A percentile compares a stretch with the other conserved stretches of the same genome.
These are phyloP conservation scores for Melanocharis versteri DNA, from an alignment of 2,113 vertebrate genomes.

Conservation along the genomic window DNA sequence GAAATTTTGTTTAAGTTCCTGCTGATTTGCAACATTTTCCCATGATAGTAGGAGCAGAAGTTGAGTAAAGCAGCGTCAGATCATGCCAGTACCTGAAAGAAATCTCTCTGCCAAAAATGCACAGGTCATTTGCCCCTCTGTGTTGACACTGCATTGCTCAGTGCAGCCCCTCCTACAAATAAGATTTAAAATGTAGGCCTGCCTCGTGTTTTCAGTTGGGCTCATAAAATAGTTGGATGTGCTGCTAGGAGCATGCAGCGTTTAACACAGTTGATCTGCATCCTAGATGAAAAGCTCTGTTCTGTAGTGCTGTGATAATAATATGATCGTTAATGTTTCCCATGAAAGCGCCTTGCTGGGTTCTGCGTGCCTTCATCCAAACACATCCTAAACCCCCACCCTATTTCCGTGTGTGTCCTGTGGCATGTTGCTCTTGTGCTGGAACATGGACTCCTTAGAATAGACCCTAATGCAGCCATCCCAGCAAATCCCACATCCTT, in stretches of 20 bases:
- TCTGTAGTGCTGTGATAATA: background rate
- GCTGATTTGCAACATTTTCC: background rate
- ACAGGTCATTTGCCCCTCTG: background rate
- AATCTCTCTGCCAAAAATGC: background rate
- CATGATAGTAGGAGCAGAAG: background rate
- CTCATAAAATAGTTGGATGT: background rate
- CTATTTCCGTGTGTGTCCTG: background rate
- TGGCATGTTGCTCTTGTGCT: background rate
- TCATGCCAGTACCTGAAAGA: background rate
- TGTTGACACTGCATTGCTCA: background rate
- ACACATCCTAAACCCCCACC: background rate
- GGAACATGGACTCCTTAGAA: background rate
- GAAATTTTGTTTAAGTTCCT: background rate
- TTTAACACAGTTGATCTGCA: background rate
- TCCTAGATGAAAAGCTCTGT: background rate
- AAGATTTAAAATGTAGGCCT: background rate
- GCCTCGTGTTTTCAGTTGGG: background rate
- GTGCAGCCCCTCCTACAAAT: background rate
- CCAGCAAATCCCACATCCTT: background rate
- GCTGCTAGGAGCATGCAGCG: background rate
- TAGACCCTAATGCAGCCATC: background rate
- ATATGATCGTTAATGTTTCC: background rate
- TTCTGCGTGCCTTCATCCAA: background rate
- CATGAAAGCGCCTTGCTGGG: background rate
- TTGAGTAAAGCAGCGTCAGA: background rate